A percentile compares a stretch with the other conserved stretches of the same genome.
These are phyloP conservation scores for Pterobdella sp. DNA, from an alignment of 2,888 invertebrate species.

Conservation along the genomic window DNA sequence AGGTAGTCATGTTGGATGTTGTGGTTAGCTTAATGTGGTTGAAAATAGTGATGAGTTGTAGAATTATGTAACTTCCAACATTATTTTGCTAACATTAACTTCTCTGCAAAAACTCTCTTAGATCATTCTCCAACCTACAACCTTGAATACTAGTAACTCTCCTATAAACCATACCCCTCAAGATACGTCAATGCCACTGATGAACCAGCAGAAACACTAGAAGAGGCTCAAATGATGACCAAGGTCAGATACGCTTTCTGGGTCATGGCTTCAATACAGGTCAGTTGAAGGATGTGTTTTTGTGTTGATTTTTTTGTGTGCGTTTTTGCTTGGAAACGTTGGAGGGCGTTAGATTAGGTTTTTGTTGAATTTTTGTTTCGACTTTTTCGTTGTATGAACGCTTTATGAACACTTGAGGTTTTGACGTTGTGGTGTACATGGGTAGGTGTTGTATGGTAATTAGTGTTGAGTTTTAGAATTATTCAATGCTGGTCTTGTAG, in stretches of 20 bases:
- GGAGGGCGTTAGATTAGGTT: not conserved
- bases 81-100: not conserved
- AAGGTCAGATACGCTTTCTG: slow-evolving; percentile 51
- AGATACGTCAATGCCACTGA: slow-evolving; percentile 23
- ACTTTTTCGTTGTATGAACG: too few species aligned
- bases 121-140: too few species aligned
- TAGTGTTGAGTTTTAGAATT: too few species aligned
- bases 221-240: slow-evolving; percentile 45
- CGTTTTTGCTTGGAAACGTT: not conserved
- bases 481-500: too few species aligned
- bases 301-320: not conserved
- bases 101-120: too few species aligned
- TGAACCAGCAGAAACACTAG: slow-evolving; percentile 34
- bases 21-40: not conserved
- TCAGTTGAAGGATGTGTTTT: slow-evolving; percentile 34
- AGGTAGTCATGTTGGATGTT: not conserved
- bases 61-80: not conserved
- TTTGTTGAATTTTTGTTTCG: not conserved
- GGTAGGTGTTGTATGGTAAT: not conserved
- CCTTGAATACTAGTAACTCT: too few species aligned
- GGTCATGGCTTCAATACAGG: slow-evolving; percentile 53
- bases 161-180: not conserved
- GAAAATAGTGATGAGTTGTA: not conserved
- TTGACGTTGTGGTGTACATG: not conserved
- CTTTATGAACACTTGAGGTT: too few species aligned